These are phyloP conservation scores for Empidonax alnorum DNA, from an alignment of 2,113 vertebrate genomes.

Conservation along the genomic window DNA sequence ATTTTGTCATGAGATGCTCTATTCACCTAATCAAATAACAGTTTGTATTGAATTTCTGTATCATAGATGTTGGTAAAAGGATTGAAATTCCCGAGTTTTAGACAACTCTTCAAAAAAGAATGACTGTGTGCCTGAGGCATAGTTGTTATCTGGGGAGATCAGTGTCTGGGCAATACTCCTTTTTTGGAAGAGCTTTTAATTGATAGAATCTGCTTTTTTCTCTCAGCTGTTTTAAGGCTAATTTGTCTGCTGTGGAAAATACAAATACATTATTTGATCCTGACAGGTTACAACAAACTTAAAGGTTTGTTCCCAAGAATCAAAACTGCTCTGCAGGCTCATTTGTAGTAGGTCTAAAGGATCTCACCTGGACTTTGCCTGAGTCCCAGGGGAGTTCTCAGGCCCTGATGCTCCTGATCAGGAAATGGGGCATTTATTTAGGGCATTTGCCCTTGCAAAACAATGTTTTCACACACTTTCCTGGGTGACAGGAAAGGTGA, in stretches of 20 bases:
- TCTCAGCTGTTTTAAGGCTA: neutral
- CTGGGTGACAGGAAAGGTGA: neutral
- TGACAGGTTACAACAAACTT: neutral
- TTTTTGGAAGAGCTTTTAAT: neutral
- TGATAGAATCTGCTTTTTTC: neutral
- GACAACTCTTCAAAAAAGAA: neutral
- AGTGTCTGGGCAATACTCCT: neutral
- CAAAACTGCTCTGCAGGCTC: neutral
- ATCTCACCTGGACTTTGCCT: neutral
- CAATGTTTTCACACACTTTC: neutral
- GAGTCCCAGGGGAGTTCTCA: neutral
- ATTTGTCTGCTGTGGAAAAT: neutral
- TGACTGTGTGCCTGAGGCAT: neutral
- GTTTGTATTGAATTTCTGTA: neutral
- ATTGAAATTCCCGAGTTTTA: neutral
- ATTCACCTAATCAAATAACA: neutral
- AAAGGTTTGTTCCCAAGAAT: neutral
- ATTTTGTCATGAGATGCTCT: neutral
- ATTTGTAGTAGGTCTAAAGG: neutral
- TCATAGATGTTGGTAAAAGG: neutral
- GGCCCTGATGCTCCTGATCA: neutral
- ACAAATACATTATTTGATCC: neutral
- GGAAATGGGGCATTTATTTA: neutral
- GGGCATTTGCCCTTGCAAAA: neutral
- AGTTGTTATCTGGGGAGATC: neutral